Percentiles rank a stretch among this genome's conserved stretches.
Evolutionary conservation across 2,888 invertebrate species (phyloP).

Genomic region (Alloscopus bannaensis): DNA sequence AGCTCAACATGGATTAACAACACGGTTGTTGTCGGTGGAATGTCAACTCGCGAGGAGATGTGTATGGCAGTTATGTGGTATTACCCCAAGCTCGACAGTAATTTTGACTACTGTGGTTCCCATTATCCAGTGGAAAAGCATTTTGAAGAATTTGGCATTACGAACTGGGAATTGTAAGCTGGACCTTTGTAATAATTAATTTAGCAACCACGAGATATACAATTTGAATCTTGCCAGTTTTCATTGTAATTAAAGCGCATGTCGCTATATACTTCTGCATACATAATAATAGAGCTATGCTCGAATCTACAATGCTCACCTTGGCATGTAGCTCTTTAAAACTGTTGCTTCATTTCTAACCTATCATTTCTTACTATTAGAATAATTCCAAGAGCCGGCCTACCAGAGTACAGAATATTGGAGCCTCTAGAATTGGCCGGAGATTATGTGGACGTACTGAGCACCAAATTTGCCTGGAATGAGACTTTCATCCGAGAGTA

Average conservation of each 20-base stretch:
- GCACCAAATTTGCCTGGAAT: conserved; percentile 24
- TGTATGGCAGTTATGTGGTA: conserved; percentile 53
- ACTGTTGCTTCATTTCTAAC: not conserved
- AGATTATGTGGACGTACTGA: not conserved
- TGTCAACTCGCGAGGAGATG: conserved; percentile 45
- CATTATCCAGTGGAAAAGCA: not conserved
- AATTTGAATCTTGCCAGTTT: too few relatives aligned
- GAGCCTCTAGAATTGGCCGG: conserved; percentile 16
- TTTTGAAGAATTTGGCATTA: conserved; percentile 3
- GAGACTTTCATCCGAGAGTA: not conserved
- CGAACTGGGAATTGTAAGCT: too few relatives aligned
- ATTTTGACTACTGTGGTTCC: not conserved
- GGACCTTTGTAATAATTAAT: too few relatives aligned
- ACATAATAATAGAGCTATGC: too few relatives aligned
- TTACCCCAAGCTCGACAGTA: conserved; percentile 37
- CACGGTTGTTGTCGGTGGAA: conserved; percentile 53
- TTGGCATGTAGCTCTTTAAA: not conserved
- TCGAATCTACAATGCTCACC: not conserved
- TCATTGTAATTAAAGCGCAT: too few relatives aligned
- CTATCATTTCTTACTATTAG: not conserved
- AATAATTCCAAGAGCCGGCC: not conserved
- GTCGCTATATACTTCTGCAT: too few relatives aligned
- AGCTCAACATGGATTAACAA: conserved; percentile 45
- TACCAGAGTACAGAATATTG: not conserved
- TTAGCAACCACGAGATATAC: too few relatives aligned